Percentiles rank a stretch among this genome's conserved stretches.
Conservation (phyloP, 2,113 vertebrate genomes). For the Tyto alba region DNA sequence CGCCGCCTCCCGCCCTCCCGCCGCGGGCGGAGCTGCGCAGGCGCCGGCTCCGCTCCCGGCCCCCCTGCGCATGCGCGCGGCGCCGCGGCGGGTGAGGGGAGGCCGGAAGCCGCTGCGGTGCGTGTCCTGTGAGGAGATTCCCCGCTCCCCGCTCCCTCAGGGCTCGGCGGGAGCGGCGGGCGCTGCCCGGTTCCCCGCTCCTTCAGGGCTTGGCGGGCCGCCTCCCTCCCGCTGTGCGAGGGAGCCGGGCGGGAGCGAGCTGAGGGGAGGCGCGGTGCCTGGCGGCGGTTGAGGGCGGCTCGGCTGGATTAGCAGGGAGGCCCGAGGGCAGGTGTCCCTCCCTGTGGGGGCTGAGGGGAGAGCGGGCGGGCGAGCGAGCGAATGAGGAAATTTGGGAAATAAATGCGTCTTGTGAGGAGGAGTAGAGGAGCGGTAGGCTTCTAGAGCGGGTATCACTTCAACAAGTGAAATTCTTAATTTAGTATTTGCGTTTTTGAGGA, state of each 20-base stretch:
- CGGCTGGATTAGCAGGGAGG: background rate
- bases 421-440: fast-evolving
- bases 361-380: background rate
- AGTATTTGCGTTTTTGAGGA: fast-evolving
- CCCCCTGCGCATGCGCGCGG: background rate
- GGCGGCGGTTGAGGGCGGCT: background rate
- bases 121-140: background rate
- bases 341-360: background rate
- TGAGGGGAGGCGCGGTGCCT: background rate
- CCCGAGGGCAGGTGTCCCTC: background rate
- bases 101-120: background rate
- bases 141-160: background rate
- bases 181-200: background rate
- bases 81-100: background rate
- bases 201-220: background rate
- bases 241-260: background rate
- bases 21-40: background rate
- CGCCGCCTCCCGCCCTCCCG: background rate
- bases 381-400: fast-evolving
- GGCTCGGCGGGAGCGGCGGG: background rate
- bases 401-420: fast-evolving
- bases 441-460: fast-evolving
- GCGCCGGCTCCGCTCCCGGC: background rate
- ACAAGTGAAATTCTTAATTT: fast-evolving
- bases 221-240: background rate